These are phyloP conservation scores for Myoxocephalus aenaeus DNA, from an alignment of 2,797 vertebrate genomes.

Conservation along the genomic window DNA sequence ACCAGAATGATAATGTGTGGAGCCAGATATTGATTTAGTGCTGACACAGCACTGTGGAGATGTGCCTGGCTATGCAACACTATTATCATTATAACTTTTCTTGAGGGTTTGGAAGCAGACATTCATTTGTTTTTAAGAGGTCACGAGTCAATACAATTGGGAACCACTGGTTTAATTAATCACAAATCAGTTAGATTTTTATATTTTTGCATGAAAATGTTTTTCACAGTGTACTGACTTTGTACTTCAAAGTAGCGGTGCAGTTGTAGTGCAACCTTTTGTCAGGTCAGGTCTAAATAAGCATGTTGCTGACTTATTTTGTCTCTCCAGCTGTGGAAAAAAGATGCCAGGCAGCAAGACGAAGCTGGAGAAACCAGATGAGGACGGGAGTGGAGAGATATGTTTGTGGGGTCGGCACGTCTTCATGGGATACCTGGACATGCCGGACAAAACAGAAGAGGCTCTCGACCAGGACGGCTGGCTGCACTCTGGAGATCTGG, in stretches of 20 bases:
- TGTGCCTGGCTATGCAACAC: not conserved
- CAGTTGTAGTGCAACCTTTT: not conserved
- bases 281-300: not conserved
- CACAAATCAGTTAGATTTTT: too few species aligned
- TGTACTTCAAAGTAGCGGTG: not conserved
- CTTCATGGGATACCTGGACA: constrained; percentile 88
- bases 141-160: not conserved
- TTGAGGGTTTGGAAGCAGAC: too few species aligned
- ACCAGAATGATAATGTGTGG: too few species aligned
- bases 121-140: not conserved
- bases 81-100: not conserved
- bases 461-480: constrained; percentile 83
- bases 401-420: constrained; percentile 87
- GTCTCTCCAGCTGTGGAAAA: constrained; percentile 82
- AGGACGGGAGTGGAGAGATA: constrained; percentile 82
- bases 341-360: constrained; percentile 79
- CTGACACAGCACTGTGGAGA: too few species aligned
- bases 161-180: too few species aligned
- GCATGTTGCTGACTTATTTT: not conserved
- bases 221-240: not conserved
- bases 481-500: constrained; percentile 88
- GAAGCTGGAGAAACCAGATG: constrained; percentile 80
- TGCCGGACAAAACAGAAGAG: constrained; percentile 80
- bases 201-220: not conserved
- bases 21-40: too few species aligned